Percentiles rank a stretch among this genome's conserved stretches.
These are phyloP conservation scores for Parnassius smintheus DNA, from an alignment of 2,888 invertebrate species.

Conservation along the genomic window DNA sequence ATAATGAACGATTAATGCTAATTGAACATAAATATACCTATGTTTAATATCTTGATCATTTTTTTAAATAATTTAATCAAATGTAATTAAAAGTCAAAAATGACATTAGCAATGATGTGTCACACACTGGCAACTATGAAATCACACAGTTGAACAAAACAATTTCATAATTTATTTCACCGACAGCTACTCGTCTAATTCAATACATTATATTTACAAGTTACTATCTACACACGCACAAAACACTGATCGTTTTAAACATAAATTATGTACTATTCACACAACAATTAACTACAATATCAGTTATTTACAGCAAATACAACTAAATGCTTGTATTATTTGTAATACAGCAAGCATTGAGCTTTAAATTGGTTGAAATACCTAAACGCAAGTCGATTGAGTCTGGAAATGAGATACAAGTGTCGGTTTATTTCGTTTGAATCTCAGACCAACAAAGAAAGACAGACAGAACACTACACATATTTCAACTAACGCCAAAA, in stretches of 20 bases:
- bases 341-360: conserved; percentile 10
- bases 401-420: too few species aligned
- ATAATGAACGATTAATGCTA: background rate
- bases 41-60: too few species aligned
- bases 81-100: too few species aligned
- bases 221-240: conserved; percentile 75
- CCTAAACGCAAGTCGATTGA: too few species aligned
- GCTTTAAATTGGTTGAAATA: background rate
- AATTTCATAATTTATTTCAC: conserved; percentile 24
- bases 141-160: background rate
- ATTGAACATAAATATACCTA: background rate
- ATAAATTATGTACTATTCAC: conserved; percentile 72
- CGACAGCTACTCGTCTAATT: conserved; percentile 17
- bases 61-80: too few species aligned
- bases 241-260: conserved; percentile 63
- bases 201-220: conserved; percentile 54
- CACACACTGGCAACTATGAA: background rate
- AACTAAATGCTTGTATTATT: conserved; percentile 22
- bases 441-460: too few species aligned
- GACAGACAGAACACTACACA: too few species aligned
- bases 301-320: conserved; percentile 63
- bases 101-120: too few species aligned
- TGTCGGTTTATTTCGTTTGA: too few species aligned
- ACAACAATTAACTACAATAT: conserved; percentile 69
- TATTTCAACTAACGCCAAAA: too few species aligned